phyloP scores from a whole-genome alignment of 2,888 invertebrate genomes.

The Colletes collaris region DNA sequence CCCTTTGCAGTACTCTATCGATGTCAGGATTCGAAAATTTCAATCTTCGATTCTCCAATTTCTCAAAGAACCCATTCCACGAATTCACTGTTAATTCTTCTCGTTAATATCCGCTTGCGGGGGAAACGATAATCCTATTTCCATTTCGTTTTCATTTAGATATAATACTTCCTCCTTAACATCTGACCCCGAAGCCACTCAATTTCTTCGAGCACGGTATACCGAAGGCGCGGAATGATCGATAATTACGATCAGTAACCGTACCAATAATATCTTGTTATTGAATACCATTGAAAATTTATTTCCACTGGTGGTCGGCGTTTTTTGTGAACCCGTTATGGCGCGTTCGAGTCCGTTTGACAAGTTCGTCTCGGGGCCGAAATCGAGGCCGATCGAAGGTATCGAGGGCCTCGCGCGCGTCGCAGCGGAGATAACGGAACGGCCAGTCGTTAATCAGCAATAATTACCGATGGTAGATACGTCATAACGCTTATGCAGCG shows the following conservation, averaged over 20 bases:
- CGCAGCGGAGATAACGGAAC: conserved; percentile 67
- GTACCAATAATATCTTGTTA: conserved; percentile 24
- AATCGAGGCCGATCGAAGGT: conserved; percentile 60
- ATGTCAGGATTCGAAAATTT: too few relatives aligned
- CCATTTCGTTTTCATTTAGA: conserved; percentile 26
- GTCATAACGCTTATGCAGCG: conserved; percentile 66
- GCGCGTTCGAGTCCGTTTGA: conserved; percentile 38
- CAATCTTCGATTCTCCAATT: too few relatives aligned
- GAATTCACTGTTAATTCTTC: not conserved
- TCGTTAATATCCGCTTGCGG: conserved; percentile 1
- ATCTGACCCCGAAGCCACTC: conserved; percentile 30
- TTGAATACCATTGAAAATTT: conserved; percentile 51
- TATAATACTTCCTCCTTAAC: conserved; percentile 18
- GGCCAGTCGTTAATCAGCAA: conserved; percentile 77
- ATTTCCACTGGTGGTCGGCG: not conserved
- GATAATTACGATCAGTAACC: conserved; percentile 52
- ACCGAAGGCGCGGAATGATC: conserved; percentile 27
- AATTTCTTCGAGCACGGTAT: conserved; percentile 36
- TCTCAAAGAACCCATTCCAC: too few relatives aligned
- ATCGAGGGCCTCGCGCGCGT: conserved; percentile 58
- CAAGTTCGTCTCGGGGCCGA: conserved; percentile 38
- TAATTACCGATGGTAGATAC: conserved; percentile 78
- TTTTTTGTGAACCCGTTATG: conserved; percentile 42
- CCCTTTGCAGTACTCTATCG: too few relatives aligned
- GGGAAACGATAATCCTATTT: conserved; percentile 16